Evolutionary conservation across 2,888 invertebrate species (phyloP).

Genomic region (Tridacna crocea): DNA sequence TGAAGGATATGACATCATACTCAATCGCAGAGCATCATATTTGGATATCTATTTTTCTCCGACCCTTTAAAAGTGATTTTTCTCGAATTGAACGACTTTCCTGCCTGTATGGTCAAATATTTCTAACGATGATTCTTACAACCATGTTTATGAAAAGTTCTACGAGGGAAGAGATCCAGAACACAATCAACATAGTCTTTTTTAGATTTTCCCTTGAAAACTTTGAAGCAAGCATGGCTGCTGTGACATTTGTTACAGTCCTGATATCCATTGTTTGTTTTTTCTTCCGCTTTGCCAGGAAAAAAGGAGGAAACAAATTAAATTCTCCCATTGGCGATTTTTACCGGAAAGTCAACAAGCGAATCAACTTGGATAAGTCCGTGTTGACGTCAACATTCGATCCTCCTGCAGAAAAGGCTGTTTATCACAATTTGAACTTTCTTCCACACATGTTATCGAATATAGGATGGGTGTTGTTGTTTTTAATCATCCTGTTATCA

Average conservation of each 20-base stretch:
- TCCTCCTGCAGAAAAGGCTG: constrained; percentile 46
- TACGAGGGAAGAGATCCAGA: constrained; percentile 39
- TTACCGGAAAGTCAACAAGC: constrained; percentile 45
- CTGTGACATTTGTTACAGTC: constrained; percentile 78
- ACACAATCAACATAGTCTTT: neutral
- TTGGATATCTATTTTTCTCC: constrained; percentile 84
- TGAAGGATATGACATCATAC: constrained; percentile 82
- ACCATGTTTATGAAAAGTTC: constrained; percentile 65
- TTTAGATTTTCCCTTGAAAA: constrained; percentile 69
- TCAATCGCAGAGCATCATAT: constrained; percentile 84
- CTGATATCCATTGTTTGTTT: constrained; percentile 77
- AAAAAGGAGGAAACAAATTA: constrained; percentile 20
- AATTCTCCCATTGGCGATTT: constrained; percentile 33
- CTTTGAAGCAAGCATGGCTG: constrained; percentile 64
- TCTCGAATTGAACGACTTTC: constrained; percentile 80
- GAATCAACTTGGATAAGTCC: constrained; percentile 40
- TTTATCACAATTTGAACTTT: constrained; percentile 46
- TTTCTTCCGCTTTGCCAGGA: constrained; percentile 68
- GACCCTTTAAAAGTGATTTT: constrained; percentile 84
- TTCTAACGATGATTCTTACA: constrained; percentile 72
- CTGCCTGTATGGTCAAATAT: constrained; percentile 71
- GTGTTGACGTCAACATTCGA: constrained; percentile 33
- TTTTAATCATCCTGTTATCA: constrained; percentile 74
- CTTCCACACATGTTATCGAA: constrained; percentile 60
- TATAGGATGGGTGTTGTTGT: constrained; percentile 81